Evolutionary conservation across 2,797 vertebrate species (phyloP), one percentile per base, ranked within the genome.

Genomic region (Gila robusta): DNA sequence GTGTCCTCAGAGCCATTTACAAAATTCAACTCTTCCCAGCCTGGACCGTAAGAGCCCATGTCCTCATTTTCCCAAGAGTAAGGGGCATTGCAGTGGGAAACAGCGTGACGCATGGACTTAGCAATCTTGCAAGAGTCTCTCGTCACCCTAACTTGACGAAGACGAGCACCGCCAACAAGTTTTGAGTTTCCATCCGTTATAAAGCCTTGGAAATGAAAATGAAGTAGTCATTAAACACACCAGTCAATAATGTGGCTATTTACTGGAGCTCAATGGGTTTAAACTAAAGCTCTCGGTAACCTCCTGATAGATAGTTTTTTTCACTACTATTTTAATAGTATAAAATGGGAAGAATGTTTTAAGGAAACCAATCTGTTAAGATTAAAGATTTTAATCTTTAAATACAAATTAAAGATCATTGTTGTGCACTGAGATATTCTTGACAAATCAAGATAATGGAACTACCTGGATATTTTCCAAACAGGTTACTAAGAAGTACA

Each of bases 121-220:
- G 94, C 92, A 59, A 96, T 59, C 0, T 70, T 90, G 87, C 98
- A 99, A 47, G 95, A 96, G 89, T 93, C 91, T 85, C 93, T 94
- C 89, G 88, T 95, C 70, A 99, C 97, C 91, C 98, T 96, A 83
- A 98, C 93, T 93, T 99, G 98, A 64, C 97, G 97, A 86, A 99
- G 93, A 86, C 96, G 97, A 77, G 97, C 96, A 12, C 95, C 96
- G 23, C 98, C 98, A 81, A 99, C 96, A 87, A 98, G 92, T 92
- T 97, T 98, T 82, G 97, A 97, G 88, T 99, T 99, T 89, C 98
- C 98, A 88, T 99, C 97, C 19, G 98, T 99, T 92, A 99, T 96
- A 91, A 99, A 99, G 71, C 98, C 98, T 99, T 59, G 16, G 2
- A 79, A 84, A 66, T 62, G 2, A 21, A 49, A 82, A 32, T 62